A percentile compares a stretch with the other conserved stretches of the same genome.
phyloP scores from a whole-genome alignment of 2,888 invertebrate species.

The Amphipoea oculea region DNA sequence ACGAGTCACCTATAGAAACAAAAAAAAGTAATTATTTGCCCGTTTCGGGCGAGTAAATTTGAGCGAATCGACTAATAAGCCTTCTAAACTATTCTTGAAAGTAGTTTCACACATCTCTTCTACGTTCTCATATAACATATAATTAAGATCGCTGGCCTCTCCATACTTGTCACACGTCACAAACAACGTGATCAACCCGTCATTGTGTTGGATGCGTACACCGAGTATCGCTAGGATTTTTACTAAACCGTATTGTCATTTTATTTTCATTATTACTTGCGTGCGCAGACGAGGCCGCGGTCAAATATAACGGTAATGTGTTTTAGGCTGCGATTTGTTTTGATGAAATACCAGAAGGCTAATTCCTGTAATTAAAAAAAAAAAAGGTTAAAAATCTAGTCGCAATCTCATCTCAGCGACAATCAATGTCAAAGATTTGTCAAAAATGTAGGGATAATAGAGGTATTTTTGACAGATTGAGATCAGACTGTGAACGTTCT shows the following conservation, averaged over 20 bases:
- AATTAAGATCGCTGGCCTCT: constrained; percentile 45
- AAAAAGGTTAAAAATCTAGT: not conserved
- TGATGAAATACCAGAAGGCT: not conserved
- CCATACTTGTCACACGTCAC: constrained; percentile 26
- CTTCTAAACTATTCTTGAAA: not conserved
- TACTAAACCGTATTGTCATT: constrained; percentile 76
- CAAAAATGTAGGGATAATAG: too few species aligned
- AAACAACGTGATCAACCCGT: constrained; percentile 73
- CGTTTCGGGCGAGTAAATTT: too few species aligned
- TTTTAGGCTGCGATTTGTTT: constrained; percentile 25
- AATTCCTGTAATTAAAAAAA: not conserved
- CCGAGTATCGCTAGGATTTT: constrained; percentile 71
- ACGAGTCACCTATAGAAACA: too few species aligned
- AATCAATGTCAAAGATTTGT: too few species aligned
- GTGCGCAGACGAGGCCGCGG: constrained; percentile 44
- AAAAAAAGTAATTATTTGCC: too few species aligned
- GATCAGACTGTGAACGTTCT: too few species aligned
- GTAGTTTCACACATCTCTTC: not conserved
- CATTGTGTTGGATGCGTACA: constrained; percentile 72
- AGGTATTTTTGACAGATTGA: too few species aligned
- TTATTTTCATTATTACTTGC: constrained; percentile 69
- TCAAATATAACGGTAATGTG: constrained; percentile 31
- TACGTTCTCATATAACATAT: not conserved
- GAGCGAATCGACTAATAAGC: too few species aligned
- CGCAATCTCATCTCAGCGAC: not conserved